A percentile compares a stretch with the other conserved stretches of the same genome.
Evolutionary conservation across 2,888 invertebrate genomes (phyloP).

Genomic region (Gandaritis pyraliata): DNA sequence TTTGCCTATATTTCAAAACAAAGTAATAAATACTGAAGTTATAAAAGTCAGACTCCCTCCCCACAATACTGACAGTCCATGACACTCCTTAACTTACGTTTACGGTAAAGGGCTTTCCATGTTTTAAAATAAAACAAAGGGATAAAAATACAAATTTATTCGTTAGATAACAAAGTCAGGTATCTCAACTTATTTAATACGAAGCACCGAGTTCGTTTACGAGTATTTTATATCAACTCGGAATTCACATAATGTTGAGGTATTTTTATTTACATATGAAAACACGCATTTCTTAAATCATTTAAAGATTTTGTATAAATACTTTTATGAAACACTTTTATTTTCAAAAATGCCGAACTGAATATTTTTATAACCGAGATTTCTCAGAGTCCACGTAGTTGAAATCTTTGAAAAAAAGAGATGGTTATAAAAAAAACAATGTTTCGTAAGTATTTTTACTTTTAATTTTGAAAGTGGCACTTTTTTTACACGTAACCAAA

Average conservation of each 20-base stretch:
- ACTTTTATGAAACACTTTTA: too few relatives aligned
- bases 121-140: conserved; percentile 36
- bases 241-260: conserved; percentile 38
- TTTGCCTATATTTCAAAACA: not conserved
- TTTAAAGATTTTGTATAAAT: conserved; percentile 2
- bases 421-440: too few relatives aligned
- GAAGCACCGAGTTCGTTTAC: conserved; percentile 43
- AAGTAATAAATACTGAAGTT: conserved; percentile 1
- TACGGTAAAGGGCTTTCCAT: conserved; percentile 29
- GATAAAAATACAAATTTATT: conserved; percentile 44
- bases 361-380: too few relatives aligned
- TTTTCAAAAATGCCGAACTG: too few relatives aligned
- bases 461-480: too few relatives aligned
- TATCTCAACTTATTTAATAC: conserved; percentile 42
- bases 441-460: too few relatives aligned
- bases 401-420: too few relatives aligned
- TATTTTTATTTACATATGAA: conserved; percentile 34
- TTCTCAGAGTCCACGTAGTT: too few relatives aligned
- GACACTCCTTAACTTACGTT: conserved; percentile 14
- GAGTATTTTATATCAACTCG: conserved; percentile 39
- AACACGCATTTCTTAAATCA: conserved; percentile 15
- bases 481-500: too few relatives aligned
- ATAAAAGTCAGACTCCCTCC: not conserved
- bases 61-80: not conserved
- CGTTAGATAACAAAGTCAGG: conserved; percentile 45